These are phyloP conservation scores for Rhodophaea formosa DNA, from an alignment of 2,888 invertebrate species.

Conservation along the genomic window DNA sequence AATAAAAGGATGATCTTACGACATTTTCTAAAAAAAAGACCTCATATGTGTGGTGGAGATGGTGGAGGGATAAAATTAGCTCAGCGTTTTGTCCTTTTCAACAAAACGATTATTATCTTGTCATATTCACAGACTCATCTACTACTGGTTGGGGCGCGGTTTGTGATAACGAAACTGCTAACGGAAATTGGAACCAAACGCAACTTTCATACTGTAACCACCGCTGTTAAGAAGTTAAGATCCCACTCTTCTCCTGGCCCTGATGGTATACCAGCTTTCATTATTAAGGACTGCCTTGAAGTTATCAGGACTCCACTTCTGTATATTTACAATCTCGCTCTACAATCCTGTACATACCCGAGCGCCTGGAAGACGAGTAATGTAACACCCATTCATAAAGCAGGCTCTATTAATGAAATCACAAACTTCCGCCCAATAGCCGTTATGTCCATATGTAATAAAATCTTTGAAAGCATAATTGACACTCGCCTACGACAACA, in stretches of 20 bases:
- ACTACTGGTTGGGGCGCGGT: conserved; percentile 22
- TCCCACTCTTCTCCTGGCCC: not conserved
- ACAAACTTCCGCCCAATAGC: not conserved
- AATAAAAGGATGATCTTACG: conserved; percentile 6
- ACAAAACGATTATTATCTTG: not conserved
- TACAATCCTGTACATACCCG: not conserved
- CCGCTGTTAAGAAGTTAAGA: not conserved
- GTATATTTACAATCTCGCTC: not conserved
- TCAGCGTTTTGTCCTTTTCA: conserved; percentile 9
- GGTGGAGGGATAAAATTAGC: conserved; percentile 18
- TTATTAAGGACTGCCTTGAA: not conserved
- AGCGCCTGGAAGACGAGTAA: not conserved
- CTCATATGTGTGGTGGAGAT: too few species aligned
- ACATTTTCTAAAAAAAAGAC: too few species aligned
- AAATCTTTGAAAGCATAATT: not conserved
- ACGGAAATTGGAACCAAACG: conserved; percentile 18
- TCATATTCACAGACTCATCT: conserved; percentile 17
- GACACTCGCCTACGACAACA: too few species aligned
- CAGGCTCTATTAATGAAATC: not conserved
- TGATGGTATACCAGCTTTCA: not conserved
- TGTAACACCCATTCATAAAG: too few species aligned
- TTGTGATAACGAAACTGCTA: conserved; percentile 9
- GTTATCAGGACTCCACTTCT: not conserved
- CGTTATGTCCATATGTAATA: not conserved
- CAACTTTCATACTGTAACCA: not conserved